Evolutionary conservation across 2,797 vertebrate genomes (phyloP).

Genomic region (Lutjanus campechanus): DNA sequence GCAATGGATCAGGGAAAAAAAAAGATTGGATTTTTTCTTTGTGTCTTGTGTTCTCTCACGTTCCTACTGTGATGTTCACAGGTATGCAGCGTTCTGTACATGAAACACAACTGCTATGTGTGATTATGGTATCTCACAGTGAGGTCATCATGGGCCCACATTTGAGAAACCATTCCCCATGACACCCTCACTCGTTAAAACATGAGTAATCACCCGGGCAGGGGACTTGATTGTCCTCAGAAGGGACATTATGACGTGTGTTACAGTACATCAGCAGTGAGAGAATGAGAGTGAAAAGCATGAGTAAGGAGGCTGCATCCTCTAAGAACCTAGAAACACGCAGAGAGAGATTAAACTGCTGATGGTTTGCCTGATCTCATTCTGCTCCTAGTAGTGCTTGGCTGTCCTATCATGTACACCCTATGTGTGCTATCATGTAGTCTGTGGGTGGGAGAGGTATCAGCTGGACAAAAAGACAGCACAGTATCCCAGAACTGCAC

Average conservation of each 20-base stretch:
- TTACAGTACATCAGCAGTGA: slow-evolving; percentile 3
- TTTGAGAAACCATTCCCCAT: slow-evolving; percentile 31
- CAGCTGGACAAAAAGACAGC: slow-evolving; percentile 9
- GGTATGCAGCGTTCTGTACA: not conserved
- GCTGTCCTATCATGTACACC: slow-evolving; percentile 1
- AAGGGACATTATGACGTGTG: slow-evolving; percentile 37
- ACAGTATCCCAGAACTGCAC: not conserved
- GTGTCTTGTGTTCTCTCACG: not conserved
- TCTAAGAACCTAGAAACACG: slow-evolving; percentile 14
- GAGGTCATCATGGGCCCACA: not conserved
- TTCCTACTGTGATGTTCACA: not conserved
- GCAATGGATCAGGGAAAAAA: not conserved
- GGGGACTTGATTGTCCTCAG: slow-evolving; percentile 41
- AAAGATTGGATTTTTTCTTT: not conserved
- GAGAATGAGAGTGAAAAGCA: slow-evolving; percentile 9
- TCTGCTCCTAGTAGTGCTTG: not conserved
- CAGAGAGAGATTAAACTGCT: slow-evolving; percentile 19
- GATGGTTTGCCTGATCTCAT: slow-evolving; percentile 25
- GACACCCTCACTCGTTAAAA: slow-evolving; percentile 38
- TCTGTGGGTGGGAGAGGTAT: slow-evolving; percentile 13
- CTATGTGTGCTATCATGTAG: slow-evolving; percentile 6
- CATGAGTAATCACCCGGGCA: slow-evolving; percentile 41
- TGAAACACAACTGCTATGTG: slow-evolving; percentile 14
- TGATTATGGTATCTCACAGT: slow-evolving; percentile 14
- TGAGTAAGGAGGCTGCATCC: slow-evolving; percentile 25